Evolutionary conservation across 1,140 invertebrate species (phyloP).

Genomic region (Camponotus floridanus): DNA sequence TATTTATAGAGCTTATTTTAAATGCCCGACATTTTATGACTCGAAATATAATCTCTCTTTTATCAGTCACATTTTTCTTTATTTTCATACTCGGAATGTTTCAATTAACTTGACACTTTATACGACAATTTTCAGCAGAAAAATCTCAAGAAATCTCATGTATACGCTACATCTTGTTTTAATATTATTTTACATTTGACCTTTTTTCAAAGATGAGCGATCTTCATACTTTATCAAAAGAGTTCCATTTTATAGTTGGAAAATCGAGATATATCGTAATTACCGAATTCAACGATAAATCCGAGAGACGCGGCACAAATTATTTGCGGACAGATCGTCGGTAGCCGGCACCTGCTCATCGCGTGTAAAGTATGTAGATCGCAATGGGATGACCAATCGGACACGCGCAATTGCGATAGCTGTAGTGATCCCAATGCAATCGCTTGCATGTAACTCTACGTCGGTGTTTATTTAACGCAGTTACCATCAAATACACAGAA

Average conservation of each 20-base stretch:
- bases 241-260: background rate
- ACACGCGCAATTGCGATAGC: slow-evolving; percentile 60
- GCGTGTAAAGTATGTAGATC: slow-evolving; percentile 10
- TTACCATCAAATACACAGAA: slow-evolving; percentile 69
- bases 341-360: slow-evolving; percentile 59
- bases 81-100: background rate
- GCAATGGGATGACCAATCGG: slow-evolving; percentile 54
- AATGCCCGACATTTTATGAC: background rate
- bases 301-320: slow-evolving; percentile 42
- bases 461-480: slow-evolving; percentile 64
- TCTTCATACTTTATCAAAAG: background rate
- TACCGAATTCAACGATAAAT: background rate
- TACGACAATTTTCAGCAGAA: background rate
- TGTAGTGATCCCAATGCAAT: slow-evolving; percentile 64
- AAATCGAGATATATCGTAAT: slow-evolving; percentile 5
- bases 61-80: background rate
- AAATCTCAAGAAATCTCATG: background rate
- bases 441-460: slow-evolving; percentile 46
- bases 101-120: background rate
- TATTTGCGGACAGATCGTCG: slow-evolving; percentile 42
- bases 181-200: background rate
- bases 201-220: background rate
- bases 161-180: background rate
- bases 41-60: background rate
- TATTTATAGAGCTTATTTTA: background rate